These are phyloP conservation scores for Andrena bicolor DNA, from an alignment of 2,888 invertebrate genomes.

Conservation along the genomic window DNA sequence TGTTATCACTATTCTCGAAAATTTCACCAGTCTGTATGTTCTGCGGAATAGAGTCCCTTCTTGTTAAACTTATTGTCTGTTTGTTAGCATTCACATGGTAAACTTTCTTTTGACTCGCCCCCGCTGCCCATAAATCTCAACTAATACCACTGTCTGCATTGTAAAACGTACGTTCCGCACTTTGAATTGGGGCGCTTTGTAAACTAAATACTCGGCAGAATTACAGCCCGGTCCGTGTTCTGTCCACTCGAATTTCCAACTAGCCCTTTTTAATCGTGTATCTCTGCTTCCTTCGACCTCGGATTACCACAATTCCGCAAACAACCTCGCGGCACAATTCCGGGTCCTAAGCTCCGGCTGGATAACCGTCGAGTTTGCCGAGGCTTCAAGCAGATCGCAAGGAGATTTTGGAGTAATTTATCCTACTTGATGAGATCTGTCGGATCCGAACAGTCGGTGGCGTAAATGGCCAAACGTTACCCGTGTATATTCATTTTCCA, in stretches of 20 bases:
- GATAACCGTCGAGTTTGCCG: constrained; percentile 32
- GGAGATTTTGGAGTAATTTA: constrained; percentile 45
- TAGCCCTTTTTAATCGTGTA: neutral
- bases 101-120: too few relatives aligned
- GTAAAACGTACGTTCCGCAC: too few relatives aligned
- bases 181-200: too few relatives aligned
- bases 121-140: too few relatives aligned
- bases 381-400: constrained; percentile 35
- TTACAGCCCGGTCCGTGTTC: neutral
- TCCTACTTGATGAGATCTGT: constrained; percentile 37
- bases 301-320: constrained; percentile 42
- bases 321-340: constrained; percentile 42
- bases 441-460: constrained; percentile 15
- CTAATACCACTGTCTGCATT: too few relatives aligned
- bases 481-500: constrained; percentile 9
- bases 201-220: too few relatives aligned
- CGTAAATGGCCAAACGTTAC: constrained; percentile 20
- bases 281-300: constrained; percentile 15
- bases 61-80: too few relatives aligned
- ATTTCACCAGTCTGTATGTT: too few relatives aligned
- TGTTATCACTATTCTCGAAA: too few relatives aligned
- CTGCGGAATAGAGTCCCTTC: too few relatives aligned
- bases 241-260: constrained; percentile 16
- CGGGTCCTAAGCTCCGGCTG: constrained; percentile 12
- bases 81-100: too few relatives aligned